Conservation (phyloP, 1,140 invertebrate genomes). For the Mycetomoellerius zeteki region DNA sequence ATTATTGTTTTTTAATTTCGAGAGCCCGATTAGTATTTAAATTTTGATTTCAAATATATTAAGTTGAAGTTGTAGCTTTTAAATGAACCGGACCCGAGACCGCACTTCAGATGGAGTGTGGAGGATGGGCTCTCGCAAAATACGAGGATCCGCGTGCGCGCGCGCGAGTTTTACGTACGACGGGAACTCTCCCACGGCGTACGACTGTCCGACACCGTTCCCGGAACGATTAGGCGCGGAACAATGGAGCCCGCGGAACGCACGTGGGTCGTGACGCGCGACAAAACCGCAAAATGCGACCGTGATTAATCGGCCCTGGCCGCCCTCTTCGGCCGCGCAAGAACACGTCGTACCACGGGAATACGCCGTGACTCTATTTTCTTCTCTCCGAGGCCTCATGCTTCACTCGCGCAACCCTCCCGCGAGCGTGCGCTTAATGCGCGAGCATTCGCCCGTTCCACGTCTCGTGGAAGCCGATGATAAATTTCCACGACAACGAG, state of each 20-base stretch:
- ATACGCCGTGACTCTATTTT: slow-evolving; percentile 53
- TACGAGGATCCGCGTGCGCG: slow-evolving; percentile 5
- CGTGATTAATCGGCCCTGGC: slow-evolving; percentile 74
- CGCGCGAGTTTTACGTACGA: slow-evolving; percentile 41
- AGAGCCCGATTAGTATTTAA: no score
- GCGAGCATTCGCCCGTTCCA: slow-evolving; percentile 49
- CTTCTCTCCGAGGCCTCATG: slow-evolving; percentile 31
- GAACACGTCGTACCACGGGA: slow-evolving; percentile 44
- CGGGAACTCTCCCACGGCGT: slow-evolving; percentile 69
- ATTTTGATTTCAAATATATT: slow-evolving; percentile 20
- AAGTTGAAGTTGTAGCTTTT: background rate
- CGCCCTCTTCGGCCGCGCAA: slow-evolving; percentile 46
- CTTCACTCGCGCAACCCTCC: slow-evolving; percentile 10
- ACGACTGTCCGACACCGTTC: slow-evolving; percentile 72
- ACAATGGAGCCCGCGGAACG: slow-evolving; percentile 75
- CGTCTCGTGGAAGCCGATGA: slow-evolving; percentile 57
- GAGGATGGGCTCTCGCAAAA: slow-evolving; percentile 19
- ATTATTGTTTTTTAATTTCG: no score
- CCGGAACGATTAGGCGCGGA: slow-evolving; percentile 74
- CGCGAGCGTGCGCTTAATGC: slow-evolving; percentile 44
- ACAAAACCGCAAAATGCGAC: slow-evolving; percentile 77
- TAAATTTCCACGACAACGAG: slow-evolving; percentile 64
- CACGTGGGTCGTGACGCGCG: slow-evolving; percentile 76
- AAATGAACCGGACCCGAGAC: background rate
- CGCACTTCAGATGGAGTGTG: background rate